Base-by-base conservation (phyloP, 92 coral and sea anemone species). In the Bergia sp. region DNA sequence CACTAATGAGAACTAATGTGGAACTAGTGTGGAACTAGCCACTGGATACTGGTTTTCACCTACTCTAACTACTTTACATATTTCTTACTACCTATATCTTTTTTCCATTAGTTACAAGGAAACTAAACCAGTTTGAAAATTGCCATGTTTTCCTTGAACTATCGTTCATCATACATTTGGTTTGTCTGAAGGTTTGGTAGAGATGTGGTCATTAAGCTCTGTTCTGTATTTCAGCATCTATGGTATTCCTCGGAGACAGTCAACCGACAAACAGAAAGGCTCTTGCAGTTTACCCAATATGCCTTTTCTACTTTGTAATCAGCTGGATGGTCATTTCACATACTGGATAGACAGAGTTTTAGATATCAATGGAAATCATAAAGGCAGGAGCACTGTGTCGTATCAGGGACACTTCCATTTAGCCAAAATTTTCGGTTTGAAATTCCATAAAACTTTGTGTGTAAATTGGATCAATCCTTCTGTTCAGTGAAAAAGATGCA, bases 321-420 rank as follows among this genome's bases (percentile, higher is more conserved):
- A 96, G 99, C 64, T 97, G 99, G 99, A 94, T 97, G 96, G 93
- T 97, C 49, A 93, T 97, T 79, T 97, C 99, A 43, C 96, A 97
- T 76, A 93, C 98, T 57, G 98, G 96, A 53, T 97, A 93, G 80
- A 42, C 53, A 12, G 36, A 37, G 44, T 29, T 1, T 10, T 53
- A 53, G 58, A 18, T 53, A 53, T 53, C 18, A 11, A 18, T 53
- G 2, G 3, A 53, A 53, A 53, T 6, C 10, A 11, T 15, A 53
- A 53, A 53, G 58, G 58, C 58, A 11, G 58, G 58, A 47, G 10
- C 29, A 29, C 53, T 47, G 53, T 53, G 58, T 53, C 58, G 16
- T 1, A 11, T 53, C 58, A 11, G 3, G 41, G 65, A 5, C n/a
- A 8, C 8, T 50, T 39, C 43, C 67, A 43, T 61, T 36, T 29